Base-by-base conservation (phyloP, 2,113 vertebrate species). In the Rhabdornis inornatus region DNA sequence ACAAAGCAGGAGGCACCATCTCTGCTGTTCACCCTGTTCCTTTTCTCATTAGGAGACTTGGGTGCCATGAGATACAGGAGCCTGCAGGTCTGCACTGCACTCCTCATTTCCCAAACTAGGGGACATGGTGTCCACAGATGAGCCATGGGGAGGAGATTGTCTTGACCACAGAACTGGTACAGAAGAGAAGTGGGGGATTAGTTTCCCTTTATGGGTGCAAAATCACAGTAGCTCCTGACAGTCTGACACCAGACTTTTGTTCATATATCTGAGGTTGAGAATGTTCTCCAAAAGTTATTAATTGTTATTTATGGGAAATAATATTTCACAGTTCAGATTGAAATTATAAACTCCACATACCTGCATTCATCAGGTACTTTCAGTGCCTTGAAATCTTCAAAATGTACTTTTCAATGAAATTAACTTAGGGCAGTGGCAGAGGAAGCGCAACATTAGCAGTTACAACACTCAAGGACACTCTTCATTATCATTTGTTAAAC, bases 401-500 rank as follows among this genome's bases (percentile, higher is more conserved):
- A 96, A 91, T 25, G 3, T 60, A 40, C 33, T 79, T 87, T 70
- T 82, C 23, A 70, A 84, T 44, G 72, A 66, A 89, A 87, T 85
- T 79, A 70, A 93, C 61, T 74, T 27, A 65, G 39, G 23, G 30
- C n/a, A 83, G 27, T 39, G 9, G 57, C 24, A 87, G 59, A 90
- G 52, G 60, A 77, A 83, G 18, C 66, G 69, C 60, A 84, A 56
- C 0, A 1, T 82, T 81, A 89, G 47, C 55, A 65, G 35, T 66
- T 75, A 45, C 15, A 47, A 44, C 39, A 68, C 24, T 63, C 17
- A 15, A 82, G 39, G 52, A 82, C 52, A 52, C 52, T 59, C 64
- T 77, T 75, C 14, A 47, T 39, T 52, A 59, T 53, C 39, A 78
- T 56, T 71, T 78, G 60, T 89, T 78, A 75, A 68, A 75, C 21